A percentile compares a stretch with the other conserved stretches of the same genome.
phyloP scores from a whole-genome alignment of 2,888 invertebrate genomes.

The Oasisia sp. region DNA sequence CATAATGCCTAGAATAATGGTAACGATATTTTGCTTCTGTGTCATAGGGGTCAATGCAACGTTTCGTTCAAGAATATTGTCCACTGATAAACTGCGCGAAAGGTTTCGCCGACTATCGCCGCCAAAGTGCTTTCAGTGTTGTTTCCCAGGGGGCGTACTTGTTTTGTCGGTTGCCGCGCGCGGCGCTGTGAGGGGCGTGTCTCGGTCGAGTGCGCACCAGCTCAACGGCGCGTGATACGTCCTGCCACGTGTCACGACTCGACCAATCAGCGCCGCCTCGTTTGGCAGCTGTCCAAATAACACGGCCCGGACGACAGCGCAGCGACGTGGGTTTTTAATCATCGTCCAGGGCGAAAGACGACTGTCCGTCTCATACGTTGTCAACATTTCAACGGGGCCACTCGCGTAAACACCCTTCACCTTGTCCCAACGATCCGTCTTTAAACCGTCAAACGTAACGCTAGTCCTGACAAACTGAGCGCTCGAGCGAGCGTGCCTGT shows the following conservation, averaged over 20 bases:
- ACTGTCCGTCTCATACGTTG: not conserved
- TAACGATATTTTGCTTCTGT: not conserved
- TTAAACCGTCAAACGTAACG: conserved; percentile 12
- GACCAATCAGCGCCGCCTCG: not conserved
- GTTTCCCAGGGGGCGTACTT: conserved; percentile 5
- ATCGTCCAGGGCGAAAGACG: conserved; percentile 10
- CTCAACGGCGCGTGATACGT: conserved; percentile 12
- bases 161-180: not conserved
- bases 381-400: not conserved
- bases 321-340: not conserved
- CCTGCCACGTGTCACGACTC: not conserved
- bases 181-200: not conserved
- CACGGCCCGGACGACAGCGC: not conserved
- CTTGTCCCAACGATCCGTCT: conserved; percentile 12
- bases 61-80: not conserved
- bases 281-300: not conserved
- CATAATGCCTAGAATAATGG: not conserved
- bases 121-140: conserved; percentile 8
- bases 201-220: not conserved
- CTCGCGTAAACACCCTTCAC: conserved; percentile 13
- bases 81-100: not conserved
- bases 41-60: not conserved
- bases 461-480: not conserved
- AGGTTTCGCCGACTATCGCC: not conserved
- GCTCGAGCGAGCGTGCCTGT: not conserved